Percentiles rank a stretch among this genome's conserved stretches.
phyloP scores from a whole-genome alignment of 2,113 vertebrate genomes.

The Tychaedon coryphoeus region DNA sequence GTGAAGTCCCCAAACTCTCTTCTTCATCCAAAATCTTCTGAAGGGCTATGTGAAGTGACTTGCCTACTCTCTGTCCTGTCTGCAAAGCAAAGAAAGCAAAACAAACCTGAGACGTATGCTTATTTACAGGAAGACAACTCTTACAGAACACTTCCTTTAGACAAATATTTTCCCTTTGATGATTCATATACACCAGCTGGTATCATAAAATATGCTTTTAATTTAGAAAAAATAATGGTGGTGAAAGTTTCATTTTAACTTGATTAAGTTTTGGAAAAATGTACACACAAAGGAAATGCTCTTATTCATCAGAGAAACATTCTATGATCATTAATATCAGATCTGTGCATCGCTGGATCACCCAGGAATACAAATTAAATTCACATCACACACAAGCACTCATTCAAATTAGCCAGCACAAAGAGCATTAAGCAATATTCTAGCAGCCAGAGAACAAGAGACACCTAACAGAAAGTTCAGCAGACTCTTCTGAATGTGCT shows the following conservation, averaged over 20 bases:
- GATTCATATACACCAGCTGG: background rate
- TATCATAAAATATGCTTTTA: background rate
- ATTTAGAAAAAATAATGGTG: background rate
- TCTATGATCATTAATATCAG: background rate
- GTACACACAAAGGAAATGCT: background rate
- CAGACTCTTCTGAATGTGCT: background rate
- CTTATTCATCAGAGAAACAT: background rate
- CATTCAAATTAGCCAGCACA: background rate
- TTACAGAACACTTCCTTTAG: background rate
- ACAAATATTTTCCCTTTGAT: background rate
- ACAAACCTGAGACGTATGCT: background rate
- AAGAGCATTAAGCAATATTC: background rate
- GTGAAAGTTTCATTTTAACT: background rate
- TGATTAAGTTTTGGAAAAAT: background rate
- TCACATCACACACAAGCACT: background rate
- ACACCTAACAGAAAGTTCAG: background rate
- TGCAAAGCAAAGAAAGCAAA: constrained; percentile 54
- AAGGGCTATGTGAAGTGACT: constrained; percentile 82
- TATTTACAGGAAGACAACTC: background rate
- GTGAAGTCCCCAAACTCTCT: constrained; percentile 82
- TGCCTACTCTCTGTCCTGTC: constrained; percentile 90
- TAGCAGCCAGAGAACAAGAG: background rate
- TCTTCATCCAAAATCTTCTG: constrained; percentile 86
- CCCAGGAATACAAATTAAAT: background rate
- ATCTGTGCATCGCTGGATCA: background rate